phyloP scores from a whole-genome alignment of 2,888 invertebrate genomes.

The Ecliptopera silaceata region DNA sequence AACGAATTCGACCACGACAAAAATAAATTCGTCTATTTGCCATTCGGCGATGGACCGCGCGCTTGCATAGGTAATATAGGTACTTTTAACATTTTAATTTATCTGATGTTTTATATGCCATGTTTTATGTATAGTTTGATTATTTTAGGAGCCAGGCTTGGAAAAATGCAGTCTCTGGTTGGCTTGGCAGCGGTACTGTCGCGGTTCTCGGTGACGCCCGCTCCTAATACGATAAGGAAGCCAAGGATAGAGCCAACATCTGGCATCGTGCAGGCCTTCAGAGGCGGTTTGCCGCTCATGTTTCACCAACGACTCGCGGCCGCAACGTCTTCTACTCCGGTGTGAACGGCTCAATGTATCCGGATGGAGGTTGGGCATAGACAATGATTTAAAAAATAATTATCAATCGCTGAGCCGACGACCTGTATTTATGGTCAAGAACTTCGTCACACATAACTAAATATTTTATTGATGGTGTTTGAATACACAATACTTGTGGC shows the following conservation, averaged over 20 bases:
- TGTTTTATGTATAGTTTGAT: background rate
- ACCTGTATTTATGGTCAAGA: too few relatives aligned
- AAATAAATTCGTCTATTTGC: conserved; percentile 54
- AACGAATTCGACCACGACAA: conserved; percentile 39
- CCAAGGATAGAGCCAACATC: conserved; percentile 51
- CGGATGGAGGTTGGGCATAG: too few relatives aligned
- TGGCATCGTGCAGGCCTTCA: conserved; percentile 55
- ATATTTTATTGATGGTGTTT: too few relatives aligned
- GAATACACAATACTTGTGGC: too few relatives aligned
- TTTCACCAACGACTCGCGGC: conserved; percentile 24
- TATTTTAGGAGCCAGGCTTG: conserved; percentile 60
- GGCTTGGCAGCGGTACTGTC: conserved; percentile 64
- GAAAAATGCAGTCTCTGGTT: conserved; percentile 67
- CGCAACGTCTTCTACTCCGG: background rate
- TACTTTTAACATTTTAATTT: conserved; percentile 18
- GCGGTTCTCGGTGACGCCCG: conserved; percentile 55
- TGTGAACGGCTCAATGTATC: background rate
- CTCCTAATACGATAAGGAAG: conserved; percentile 43
- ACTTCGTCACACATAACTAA: too few relatives aligned
- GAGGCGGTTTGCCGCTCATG: conserved; percentile 55
- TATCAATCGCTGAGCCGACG: too few relatives aligned
- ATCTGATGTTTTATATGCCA: too few relatives aligned
- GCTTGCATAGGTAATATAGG: conserved; percentile 65
- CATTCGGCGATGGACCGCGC: conserved; percentile 62
- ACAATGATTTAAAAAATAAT: too few relatives aligned